Evolutionary conservation across 2,113 vertebrate species (phyloP), one percentile per base, ranked within the genome.

Genomic region (Syngnathus typhle): DNA sequence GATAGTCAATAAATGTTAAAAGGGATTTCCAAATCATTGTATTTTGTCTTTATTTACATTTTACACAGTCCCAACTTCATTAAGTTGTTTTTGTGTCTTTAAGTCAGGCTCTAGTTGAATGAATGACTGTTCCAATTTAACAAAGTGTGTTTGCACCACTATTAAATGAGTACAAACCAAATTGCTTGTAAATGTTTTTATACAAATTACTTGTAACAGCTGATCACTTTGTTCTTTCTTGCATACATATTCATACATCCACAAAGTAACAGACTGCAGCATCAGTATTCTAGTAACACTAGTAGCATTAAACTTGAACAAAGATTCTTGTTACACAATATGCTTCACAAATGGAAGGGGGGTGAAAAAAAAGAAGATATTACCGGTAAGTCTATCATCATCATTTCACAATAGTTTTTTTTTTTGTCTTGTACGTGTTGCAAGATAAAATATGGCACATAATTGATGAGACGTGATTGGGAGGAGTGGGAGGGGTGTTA

Each of bases 171-270:
- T 16, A 64, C 32, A 44, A 6, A 52, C 43, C 15, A n/a, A 52
- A 19, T 12, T 73, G 77, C 67, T 88, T 85, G 82, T 82, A 89
- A 89, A 67, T 74, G 49, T 88, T 52, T 21, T 90, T 86, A 88
- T 91, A 89, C 77, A 90, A 91, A 91, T 86, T 85, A 82, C 82
- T 74, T 89, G 85, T 87, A 88, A 90, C 83, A 85, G 84, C 85
- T 87, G 84, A 87, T 84, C 84, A 84, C 84, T 86, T 73, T 75
- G 72, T 86, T 85, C 81, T 77, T 77, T 84, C 83, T 81, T 84
- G 87, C 87, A 85, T 84, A 88, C 84, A 85, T 87, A 76, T 81
- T 89, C 88, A 87, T 80, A 89, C 87, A 83, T 85, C 87, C 85
- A 88, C 82, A 78, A 65, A 73, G 74, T 80, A 81, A 86, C 79